These are phyloP conservation scores for Drosophila pseudotalamancana DNA, from an alignment of 2,888 invertebrate species.

Conservation along the genomic window DNA sequence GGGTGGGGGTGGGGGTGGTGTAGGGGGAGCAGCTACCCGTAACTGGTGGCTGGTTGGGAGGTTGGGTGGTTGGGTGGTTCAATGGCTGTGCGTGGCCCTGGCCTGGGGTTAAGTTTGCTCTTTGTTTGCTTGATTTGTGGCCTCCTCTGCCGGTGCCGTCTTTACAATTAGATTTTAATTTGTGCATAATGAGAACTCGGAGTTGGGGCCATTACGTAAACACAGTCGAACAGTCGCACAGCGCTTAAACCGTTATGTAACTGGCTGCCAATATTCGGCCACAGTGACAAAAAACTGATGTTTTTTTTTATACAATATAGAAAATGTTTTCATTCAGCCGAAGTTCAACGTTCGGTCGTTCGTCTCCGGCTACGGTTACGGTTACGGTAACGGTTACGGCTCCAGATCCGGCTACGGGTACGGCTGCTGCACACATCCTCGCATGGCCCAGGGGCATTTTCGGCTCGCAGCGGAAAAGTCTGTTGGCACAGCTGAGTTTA, in stretches of 20 bases:
- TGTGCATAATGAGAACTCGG: slow-evolving; percentile 52
- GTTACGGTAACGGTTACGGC: background rate
- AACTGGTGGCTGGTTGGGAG: slow-evolving; percentile 4
- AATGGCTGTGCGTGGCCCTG: background rate
- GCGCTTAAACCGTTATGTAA: no score
- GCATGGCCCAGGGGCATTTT: slow-evolving; percentile 64
- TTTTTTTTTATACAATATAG: slow-evolving; percentile 1
- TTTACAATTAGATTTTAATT: slow-evolving; percentile 69
- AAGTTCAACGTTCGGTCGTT: slow-evolving; percentile 4
- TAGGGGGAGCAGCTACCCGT: no score
- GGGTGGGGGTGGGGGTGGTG: background rate
- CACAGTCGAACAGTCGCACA: slow-evolving; percentile 23
- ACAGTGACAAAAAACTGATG: slow-evolving; percentile 60
- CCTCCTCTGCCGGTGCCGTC: slow-evolving; percentile 31
- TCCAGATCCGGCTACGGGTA: background rate
- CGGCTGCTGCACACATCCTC: slow-evolving; percentile 27
- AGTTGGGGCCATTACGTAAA: slow-evolving; percentile 38
- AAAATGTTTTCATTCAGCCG: slow-evolving; percentile 19
- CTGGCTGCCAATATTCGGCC: slow-evolving; percentile 26
- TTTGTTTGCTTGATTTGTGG: slow-evolving; percentile 67
- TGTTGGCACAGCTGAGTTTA: slow-evolving; percentile 67
- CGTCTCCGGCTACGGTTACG: background rate
- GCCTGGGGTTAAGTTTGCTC: slow-evolving; percentile 47
- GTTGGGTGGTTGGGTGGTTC: background rate
- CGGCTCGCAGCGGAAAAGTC: slow-evolving; percentile 52